Base-by-base conservation (phyloP, 2,888 invertebrate genomes). In the Ectemnius continuus region DNA sequence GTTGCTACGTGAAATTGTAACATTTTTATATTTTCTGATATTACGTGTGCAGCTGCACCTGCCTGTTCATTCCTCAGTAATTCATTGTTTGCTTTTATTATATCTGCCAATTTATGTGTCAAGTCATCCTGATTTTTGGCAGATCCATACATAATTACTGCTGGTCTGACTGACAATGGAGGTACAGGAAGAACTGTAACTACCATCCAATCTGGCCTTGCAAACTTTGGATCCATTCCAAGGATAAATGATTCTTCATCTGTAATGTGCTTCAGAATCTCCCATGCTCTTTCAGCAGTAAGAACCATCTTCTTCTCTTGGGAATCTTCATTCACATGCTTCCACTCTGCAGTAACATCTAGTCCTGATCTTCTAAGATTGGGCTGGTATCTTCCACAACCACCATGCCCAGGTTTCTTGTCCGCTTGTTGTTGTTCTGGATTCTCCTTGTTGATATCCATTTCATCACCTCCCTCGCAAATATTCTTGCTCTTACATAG, bases 161-260 rank as follows among this genome's bases (percentile, higher is more conserved):
- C 99, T 0, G 99, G 99, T 79, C 99, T 94, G 0, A 99, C 99
- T 1, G 97, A 95, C 26, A 99, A 91, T 2, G 99, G 99, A 0
- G 99, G 99, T 0, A 99, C 99, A 0, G 99, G 99, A 73, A 99
- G 91, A 13, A 98, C 98, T 2, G 99, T 99, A 5, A 98, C 94
- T 80, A 99, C 96, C 99, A 99, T 99, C 99, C 99, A 99, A 92
- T 99, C 99, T 5, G 99, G 99, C 63, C 99, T 94, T 0, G 99
- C 97, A 91, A 95, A 98, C 91, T 97, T 97, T 0, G 99, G 98
- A 91, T 99, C 99, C 98, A 99, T 98, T 58, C 95, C 96, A 83
- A 99, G 92, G 81, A 98, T 96, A 78, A 96, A 95, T 79, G 98
- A 98, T 90, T 99, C 99, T 90, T 99, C 99, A 91, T 99, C 99